phyloP scores from a whole-genome alignment of 2,888 invertebrate species.

The Drosophila meridiana region DNA sequence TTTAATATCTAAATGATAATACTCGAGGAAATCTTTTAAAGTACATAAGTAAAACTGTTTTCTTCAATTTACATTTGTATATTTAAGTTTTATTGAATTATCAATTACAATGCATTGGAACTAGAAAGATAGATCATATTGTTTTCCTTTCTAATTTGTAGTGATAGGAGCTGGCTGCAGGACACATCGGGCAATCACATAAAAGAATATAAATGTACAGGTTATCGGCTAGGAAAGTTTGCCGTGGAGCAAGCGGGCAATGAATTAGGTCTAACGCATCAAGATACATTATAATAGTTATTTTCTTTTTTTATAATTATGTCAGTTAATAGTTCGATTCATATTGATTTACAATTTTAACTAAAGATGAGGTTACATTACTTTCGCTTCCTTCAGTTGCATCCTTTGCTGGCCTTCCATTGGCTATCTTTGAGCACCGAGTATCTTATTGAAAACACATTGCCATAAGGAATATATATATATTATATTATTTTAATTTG shows the following conservation, averaged over 20 bases:
- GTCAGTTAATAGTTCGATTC: constrained; percentile 23
- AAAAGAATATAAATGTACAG: constrained; percentile 44
- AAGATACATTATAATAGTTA: constrained; percentile 33
- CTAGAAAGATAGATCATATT: constrained; percentile 54
- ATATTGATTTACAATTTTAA: constrained; percentile 68
- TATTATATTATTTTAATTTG: constrained; percentile 15
- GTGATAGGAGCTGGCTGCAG: constrained; percentile 51
- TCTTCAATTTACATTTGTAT: constrained; percentile 31
- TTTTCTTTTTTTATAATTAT: constrained; percentile 17
- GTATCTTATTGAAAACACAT: constrained; percentile 36
- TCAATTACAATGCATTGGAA: constrained; percentile 53
- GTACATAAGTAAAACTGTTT: not conserved
- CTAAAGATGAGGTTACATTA: constrained; percentile 69
- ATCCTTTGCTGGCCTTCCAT: constrained; percentile 32
- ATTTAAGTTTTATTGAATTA: constrained; percentile 34
- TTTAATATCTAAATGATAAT: not conserved
- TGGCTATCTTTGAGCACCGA: constrained; percentile 61
- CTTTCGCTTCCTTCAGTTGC: not conserved
- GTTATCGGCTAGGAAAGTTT: constrained; percentile 38
- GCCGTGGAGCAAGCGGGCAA: not conserved
- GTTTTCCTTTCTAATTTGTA: constrained; percentile 18
- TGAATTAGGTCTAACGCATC: constrained; percentile 54
- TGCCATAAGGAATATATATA: constrained; percentile 30
- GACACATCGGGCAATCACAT: constrained; percentile 51
- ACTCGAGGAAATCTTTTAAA: not conserved